Evolutionary conservation across 2,888 invertebrate species (phyloP), one percentile per base, ranked within the genome.

Genomic region (Caenorhabditis macrosperma): DNA sequence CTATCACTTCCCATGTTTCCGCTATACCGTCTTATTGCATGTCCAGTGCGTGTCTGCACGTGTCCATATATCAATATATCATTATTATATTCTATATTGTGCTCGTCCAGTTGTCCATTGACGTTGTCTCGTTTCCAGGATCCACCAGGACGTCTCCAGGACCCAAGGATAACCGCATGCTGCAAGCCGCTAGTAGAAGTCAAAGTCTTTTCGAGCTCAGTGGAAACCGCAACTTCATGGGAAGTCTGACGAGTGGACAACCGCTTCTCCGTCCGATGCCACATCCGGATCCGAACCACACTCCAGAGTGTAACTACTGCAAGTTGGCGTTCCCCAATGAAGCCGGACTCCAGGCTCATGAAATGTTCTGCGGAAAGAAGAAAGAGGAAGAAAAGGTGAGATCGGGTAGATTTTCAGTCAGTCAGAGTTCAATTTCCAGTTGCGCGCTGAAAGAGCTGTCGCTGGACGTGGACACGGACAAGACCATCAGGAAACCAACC

Each of bases 231-330:
- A 55, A 48, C 17, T 75, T 80, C 28, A 50, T 76, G 54, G 88
- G 88, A 26, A 87, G 87, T 33, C 54, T 88, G 54, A 89, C 89
- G n/a, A 84, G 81, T 52, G 89, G 89, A 1, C 88, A 88, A 52
- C 88, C 88, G 12, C 71, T 88, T 24, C 63, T 85, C 6, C 82
- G 88, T 6, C 46, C 55, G 7, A 55, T 64, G 10, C n/a, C 59
- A 0, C 57, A 57, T 4, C 64, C 57, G 30, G 74, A 74, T 46
- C 59, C 68, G 9, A 79, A 54, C 22, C 48, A 69, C 28, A 69
- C 82, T 0, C 80, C 85, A n/a, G 72, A 76, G 9, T 81, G 85
- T 55, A 61, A 75, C 3, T 78, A 83, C 61, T 77, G 82, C 33
- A 71, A 79, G 61, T 46, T 82, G 9, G 66, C 79, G 46, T 88